Conservation (phyloP, 1,140 invertebrate genomes). For the Megalopta genalis region DNA sequence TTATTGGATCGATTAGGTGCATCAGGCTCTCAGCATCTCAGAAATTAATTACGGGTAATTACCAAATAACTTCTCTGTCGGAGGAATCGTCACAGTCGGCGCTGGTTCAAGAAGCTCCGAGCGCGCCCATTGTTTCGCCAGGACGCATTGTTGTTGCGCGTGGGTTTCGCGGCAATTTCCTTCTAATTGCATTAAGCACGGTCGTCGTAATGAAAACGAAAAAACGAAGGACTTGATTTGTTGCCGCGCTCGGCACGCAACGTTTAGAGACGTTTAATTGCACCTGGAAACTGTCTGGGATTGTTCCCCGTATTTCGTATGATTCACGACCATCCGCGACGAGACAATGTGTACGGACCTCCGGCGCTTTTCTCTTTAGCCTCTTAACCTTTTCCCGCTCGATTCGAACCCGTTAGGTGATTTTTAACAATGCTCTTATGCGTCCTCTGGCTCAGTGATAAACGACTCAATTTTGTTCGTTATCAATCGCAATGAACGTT, state of each 20-base stretch:
- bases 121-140: conserved; percentile 51
- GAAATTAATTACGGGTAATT: conserved; percentile 78
- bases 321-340: conserved; percentile 27
- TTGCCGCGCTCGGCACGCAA: conserved; percentile 7
- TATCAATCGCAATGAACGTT: too few species aligned
- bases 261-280: conserved; percentile 48
- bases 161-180: conserved; percentile 35
- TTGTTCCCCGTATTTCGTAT: conserved; percentile 30
- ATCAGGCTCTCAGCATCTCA: conserved; percentile 36
- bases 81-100: conserved; percentile 65
- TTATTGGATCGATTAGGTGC: conserved; percentile 19
- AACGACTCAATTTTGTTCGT: too few species aligned
- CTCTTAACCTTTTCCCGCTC: conserved; percentile 6
- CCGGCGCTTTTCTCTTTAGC: conserved; percentile 1
- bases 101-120: conserved; percentile 26
- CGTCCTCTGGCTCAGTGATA: too few species aligned
- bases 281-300: conserved; percentile 27
- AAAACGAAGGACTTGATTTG: conserved; percentile 25
- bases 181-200: conserved; percentile 42
- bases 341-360: conserved; percentile 27
- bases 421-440: not conserved
- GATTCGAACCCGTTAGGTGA: not conserved
- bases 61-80: conserved; percentile 65
- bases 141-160: conserved; percentile 52
- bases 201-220: not conserved